Percentiles rank a stretch among this genome's conserved stretches.
Evolutionary conservation across 2,113 vertebrate species (phyloP).

Genomic region (Mesoclemmys tuberculata): DNA sequence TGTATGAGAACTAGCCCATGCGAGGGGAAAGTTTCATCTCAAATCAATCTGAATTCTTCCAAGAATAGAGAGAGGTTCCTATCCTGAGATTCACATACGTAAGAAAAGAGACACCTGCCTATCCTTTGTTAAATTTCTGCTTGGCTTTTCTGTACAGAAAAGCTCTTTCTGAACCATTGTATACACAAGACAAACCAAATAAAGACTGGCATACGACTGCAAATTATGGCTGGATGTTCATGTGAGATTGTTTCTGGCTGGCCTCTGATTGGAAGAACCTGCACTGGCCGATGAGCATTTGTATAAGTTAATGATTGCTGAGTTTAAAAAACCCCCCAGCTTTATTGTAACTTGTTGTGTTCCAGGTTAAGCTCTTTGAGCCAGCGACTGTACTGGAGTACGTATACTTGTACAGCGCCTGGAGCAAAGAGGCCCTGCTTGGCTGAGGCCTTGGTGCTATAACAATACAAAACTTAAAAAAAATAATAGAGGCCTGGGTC

Average conservation of each 20-base stretch:
- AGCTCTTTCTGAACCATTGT: not conserved
- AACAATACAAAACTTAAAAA: no score
- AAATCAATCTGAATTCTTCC: accelerated
- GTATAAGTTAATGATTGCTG: not conserved
- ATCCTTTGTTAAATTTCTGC: not conserved
- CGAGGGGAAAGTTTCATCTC: not conserved
- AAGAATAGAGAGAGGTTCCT: not conserved
- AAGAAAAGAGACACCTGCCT: not conserved
- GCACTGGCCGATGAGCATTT: accelerated
- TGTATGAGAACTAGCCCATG: accelerated
- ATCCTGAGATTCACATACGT: not conserved
- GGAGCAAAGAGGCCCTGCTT: accelerated
- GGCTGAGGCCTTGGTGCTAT: not conserved
- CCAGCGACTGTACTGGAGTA: accelerated
- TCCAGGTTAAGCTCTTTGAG: not conserved
- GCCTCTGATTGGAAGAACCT: not conserved
- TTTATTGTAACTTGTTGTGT: not conserved
- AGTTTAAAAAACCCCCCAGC: accelerated
- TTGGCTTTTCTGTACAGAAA: not conserved
- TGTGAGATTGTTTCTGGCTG: accelerated
- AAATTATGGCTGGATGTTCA: accelerated
- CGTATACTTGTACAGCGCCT: accelerated
- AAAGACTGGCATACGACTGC: accelerated
- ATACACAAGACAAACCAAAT: not conserved
- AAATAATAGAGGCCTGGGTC: no score